These are phyloP conservation scores for Drosophila eohydei DNA, from an alignment of 2,888 invertebrate genomes.

Conservation along the genomic window DNA sequence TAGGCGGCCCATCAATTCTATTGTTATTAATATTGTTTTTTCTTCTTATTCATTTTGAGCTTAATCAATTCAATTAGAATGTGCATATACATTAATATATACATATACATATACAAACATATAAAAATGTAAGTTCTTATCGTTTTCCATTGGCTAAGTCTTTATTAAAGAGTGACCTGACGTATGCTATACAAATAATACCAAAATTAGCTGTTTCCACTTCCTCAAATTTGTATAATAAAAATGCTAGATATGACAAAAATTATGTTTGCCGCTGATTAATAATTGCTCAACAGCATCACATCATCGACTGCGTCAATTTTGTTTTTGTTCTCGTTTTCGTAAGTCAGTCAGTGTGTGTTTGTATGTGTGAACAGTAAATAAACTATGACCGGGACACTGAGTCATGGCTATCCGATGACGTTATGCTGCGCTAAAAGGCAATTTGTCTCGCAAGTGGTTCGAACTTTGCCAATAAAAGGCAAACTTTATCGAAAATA, in stretches of 20 bases:
- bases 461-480: constrained; percentile 71
- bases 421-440: constrained; percentile 73
- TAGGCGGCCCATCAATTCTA: constrained; percentile 54
- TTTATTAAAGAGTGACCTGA: constrained; percentile 1
- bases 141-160: not conserved
- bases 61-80: constrained; percentile 61
- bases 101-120: not conserved
- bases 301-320: constrained; percentile 49
- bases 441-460: constrained; percentile 74
- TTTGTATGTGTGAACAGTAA: constrained; percentile 56
- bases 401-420: constrained; percentile 73
- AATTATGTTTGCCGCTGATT: constrained; percentile 43
- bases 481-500: constrained; percentile 54
- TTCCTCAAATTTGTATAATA: not conserved
- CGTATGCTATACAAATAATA: not conserved
- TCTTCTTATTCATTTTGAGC: constrained; percentile 40
- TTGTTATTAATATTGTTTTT: constrained; percentile 43
- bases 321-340: constrained; percentile 48
- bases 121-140: not conserved
- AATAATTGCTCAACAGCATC: constrained; percentile 52
- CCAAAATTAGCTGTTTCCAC: not conserved
- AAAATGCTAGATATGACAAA: constrained; percentile 16
- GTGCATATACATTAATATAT: constrained; percentile 7
- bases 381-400: constrained; percentile 62
- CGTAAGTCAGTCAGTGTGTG: constrained; percentile 22